Conservation (phyloP, 2,888 invertebrate species). For the Melikaiella ostensackeni region DNA sequence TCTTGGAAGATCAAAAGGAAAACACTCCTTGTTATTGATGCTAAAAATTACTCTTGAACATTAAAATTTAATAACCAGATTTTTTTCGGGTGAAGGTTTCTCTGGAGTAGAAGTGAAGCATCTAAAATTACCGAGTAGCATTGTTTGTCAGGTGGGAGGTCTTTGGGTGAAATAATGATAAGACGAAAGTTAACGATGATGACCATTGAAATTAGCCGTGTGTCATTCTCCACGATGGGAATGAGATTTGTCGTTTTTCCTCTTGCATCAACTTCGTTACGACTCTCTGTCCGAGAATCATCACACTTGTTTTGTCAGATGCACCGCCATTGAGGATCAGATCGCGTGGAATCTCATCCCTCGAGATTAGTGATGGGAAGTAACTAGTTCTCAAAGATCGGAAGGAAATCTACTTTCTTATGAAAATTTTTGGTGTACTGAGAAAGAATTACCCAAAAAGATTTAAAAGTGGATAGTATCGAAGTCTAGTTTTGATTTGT, state of each 20-base stretch:
- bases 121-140: constrained; percentile 46
- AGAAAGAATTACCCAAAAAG: too few relatives aligned
- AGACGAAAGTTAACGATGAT: constrained; percentile 53
- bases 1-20: background rate
- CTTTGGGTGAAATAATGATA: constrained; percentile 54
- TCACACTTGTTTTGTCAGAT: constrained; percentile 52
- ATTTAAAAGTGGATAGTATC: too few relatives aligned
- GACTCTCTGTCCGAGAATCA: constrained; percentile 41
- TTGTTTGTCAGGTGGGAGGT: constrained; percentile 52
- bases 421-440: too few relatives aligned
- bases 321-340: constrained; percentile 43
- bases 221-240: constrained; percentile 45
- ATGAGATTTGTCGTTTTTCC: constrained; percentile 50
- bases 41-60: too few relatives aligned
- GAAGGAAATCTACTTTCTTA: too few relatives aligned
- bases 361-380: constrained; percentile 34
- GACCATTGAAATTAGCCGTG: constrained; percentile 53
- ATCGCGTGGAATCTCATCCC: constrained; percentile 54
- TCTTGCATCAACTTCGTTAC: constrained; percentile 43
- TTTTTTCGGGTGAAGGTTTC: background rate
- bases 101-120: constrained; percentile 52
- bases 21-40: background rate
- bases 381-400: too few relatives aligned
- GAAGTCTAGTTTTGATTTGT: too few relatives aligned
- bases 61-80: too few relatives aligned